Percentiles rank a stretch among this genome's conserved stretches.
phyloP scores from a whole-genome alignment of 2,797 vertebrate species.

The Aldrovandia affinis region DNA sequence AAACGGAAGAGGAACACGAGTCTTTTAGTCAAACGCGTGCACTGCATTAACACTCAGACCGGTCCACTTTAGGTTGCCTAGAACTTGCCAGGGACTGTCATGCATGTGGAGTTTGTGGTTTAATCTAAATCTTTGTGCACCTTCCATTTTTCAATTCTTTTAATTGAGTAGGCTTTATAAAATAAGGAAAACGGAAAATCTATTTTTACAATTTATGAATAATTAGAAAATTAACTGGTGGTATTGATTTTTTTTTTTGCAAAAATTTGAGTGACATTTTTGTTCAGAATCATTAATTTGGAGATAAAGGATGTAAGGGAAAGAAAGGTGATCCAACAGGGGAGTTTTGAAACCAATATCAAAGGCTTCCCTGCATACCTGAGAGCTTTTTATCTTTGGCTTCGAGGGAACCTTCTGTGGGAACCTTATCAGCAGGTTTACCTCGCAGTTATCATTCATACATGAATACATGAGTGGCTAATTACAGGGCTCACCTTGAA shows the following conservation, averaged over 20 bases:
- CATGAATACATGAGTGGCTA: not conserved
- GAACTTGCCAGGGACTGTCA: not conserved
- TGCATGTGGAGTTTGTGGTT: not conserved
- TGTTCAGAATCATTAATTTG: not conserved
- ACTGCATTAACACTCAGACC: not conserved
- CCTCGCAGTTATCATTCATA: not conserved
- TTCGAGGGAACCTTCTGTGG: not conserved
- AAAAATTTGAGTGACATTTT: not conserved
- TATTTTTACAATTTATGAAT: no score
- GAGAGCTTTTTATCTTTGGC: not conserved
- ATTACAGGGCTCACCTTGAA: not conserved
- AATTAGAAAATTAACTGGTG: no score
- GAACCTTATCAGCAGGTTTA: not conserved
- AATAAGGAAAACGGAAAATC: no score
- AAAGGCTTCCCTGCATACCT: not conserved
- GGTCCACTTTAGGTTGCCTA: not conserved
- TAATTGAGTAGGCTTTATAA: no score
- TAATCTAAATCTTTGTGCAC: not conserved
- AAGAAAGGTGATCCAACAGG: not conserved
- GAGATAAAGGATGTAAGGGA: not conserved
- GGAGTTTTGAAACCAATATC: not conserved
- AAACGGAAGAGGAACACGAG: slow-evolving; percentile 41
- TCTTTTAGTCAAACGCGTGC: slow-evolving; percentile 17
- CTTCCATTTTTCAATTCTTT: not conserved
- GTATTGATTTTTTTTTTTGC: no score